A percentile compares a stretch with the other conserved stretches of the same genome.
phyloP scores from a whole-genome alignment of 2,113 vertebrate species.

The Cardinalis cardinalis region DNA sequence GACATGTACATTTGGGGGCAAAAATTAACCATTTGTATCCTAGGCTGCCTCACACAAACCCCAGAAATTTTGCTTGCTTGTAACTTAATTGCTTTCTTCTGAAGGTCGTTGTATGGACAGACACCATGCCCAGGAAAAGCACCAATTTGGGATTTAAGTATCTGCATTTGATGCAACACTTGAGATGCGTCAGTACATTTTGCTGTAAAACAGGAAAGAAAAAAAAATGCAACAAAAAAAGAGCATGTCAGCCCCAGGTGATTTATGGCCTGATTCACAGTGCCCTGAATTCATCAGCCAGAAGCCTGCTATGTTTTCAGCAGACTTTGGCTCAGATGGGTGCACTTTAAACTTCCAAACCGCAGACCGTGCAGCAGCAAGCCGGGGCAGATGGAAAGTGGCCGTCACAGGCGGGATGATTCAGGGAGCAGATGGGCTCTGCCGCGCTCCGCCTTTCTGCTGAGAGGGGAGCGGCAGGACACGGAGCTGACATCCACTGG shows the following conservation, averaged over 20 bases:
- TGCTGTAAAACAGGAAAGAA: not conserved
- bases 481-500: not conserved
- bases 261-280: not conserved
- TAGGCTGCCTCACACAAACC: not conserved
- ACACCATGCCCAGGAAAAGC: not conserved
- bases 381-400: slow-evolving; percentile 27
- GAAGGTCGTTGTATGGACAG: not conserved
- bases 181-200: not conserved
- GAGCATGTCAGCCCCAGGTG: not conserved
- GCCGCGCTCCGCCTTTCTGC: not conserved
- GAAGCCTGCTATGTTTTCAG: not conserved
- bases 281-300: not conserved
- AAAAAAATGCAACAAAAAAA: not conserved
- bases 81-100: not conserved
- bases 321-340: not conserved
- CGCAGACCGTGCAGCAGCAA: not conserved
- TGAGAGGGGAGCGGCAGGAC: not conserved
- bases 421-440: slow-evolving; percentile 47
- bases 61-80: not conserved
- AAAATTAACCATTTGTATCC: not conserved
- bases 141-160: not conserved
- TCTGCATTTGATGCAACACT: not conserved
- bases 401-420: not conserved
- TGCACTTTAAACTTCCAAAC: slow-evolving; percentile 5
- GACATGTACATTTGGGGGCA: not conserved